phyloP scores from a whole-genome alignment of 2,888 invertebrate species.

The Orchesellides sinensis region DNA sequence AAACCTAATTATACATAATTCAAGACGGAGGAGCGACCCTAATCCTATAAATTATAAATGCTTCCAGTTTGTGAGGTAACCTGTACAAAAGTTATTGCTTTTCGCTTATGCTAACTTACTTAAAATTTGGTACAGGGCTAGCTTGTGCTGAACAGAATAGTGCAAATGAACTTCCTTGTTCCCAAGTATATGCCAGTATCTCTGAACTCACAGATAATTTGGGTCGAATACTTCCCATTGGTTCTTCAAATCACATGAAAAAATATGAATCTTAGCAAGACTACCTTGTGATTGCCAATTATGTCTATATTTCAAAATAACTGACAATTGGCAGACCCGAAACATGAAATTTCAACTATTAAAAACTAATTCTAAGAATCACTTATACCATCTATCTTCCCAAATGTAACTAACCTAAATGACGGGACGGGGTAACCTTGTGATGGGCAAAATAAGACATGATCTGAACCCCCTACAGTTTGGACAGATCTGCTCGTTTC shows the following conservation, averaged over 20 bases:
- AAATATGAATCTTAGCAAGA: background rate
- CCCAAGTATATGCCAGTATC: conserved; percentile 72
- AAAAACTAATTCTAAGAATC: conserved; percentile 3
- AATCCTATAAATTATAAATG: background rate
- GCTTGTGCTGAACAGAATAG: conserved; percentile 81
- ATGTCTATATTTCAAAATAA: background rate
- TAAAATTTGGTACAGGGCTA: conserved; percentile 80
- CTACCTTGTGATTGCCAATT: too few relatives aligned
- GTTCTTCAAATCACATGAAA: conserved; percentile 68
- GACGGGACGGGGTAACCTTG: conserved; percentile 81
- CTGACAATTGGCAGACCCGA: conserved; percentile 33
- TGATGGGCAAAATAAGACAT: conserved; percentile 79
- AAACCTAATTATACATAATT: too few relatives aligned
- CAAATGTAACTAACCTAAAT: conserved; percentile 80
- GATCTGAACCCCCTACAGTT: conserved; percentile 68
- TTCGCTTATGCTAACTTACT: conserved; percentile 79
- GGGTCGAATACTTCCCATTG: conserved; percentile 75
- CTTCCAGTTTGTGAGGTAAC: background rate
- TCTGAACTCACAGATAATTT: conserved; percentile 74
- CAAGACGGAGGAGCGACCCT: conserved; percentile 32
- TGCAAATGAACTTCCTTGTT: conserved; percentile 72
- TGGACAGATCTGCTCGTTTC: conserved; percentile 74
- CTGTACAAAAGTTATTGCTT: background rate
- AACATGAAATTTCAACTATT: conserved; percentile 34
- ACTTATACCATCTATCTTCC: background rate